phyloP scores from a whole-genome alignment of 2,113 vertebrate genomes.

The Tamias sibiricus region DNA sequence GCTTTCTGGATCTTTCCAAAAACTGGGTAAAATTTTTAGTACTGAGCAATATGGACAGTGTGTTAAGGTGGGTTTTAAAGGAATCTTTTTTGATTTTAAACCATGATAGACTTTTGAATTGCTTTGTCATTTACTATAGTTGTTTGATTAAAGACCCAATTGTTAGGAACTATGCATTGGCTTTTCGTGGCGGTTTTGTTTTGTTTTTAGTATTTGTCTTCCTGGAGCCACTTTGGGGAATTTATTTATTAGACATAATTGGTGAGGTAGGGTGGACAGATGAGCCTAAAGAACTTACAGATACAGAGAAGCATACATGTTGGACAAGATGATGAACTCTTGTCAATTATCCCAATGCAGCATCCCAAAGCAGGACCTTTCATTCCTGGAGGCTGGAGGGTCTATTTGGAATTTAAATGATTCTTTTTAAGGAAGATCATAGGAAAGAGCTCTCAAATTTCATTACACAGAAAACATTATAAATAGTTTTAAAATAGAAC shows the following conservation, averaged over 20 bases:
- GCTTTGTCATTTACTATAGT: constrained; percentile 92
- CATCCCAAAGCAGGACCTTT: constrained; percentile 33
- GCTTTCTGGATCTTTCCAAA: constrained; percentile 85
- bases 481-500: constrained; percentile 59
- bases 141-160: constrained; percentile 95
- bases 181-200: not conserved
- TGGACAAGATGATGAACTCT: constrained; percentile 38
- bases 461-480: constrained; percentile 70
- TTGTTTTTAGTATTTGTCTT: constrained; percentile 79
- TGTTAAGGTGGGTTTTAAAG: constrained; percentile 93
- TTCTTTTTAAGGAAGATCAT: constrained; percentile 76
- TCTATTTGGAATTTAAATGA: constrained; percentile 70
- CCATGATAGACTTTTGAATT: constrained; percentile 94
- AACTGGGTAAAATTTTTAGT: constrained; percentile 88
- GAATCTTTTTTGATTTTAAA: constrained; percentile 85
- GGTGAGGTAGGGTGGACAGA: not conserved
- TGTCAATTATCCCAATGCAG: not conserved
- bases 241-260: constrained; percentile 64
- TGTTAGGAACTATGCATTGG: constrained; percentile 86
- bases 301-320: not conserved
- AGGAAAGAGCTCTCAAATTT: constrained; percentile 70
- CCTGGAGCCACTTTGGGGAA: constrained; percentile 74
- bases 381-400: constrained; percentile 50
- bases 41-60: constrained; percentile 89
- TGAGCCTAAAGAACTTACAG: not conserved